Conservation (phyloP, 2,113 vertebrate genomes). For the Columba livia region DNA sequence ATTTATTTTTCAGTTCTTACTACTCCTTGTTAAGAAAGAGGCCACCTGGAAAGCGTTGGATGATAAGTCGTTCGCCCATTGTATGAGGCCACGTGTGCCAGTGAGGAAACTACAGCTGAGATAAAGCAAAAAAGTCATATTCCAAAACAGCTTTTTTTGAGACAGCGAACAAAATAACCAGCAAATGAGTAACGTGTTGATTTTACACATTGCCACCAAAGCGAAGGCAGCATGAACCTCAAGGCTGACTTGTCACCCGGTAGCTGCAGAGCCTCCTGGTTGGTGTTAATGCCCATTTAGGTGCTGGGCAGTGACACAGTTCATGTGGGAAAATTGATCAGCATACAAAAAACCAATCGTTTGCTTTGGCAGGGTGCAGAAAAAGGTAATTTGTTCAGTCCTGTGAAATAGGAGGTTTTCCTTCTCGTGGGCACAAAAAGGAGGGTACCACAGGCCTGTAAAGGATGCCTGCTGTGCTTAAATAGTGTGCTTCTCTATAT, state of each 20-base stretch:
- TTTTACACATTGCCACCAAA: not conserved
- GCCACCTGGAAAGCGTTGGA: not conserved
- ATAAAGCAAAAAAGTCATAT: not conserved
- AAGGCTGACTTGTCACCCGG: not conserved
- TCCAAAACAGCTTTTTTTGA: not conserved
- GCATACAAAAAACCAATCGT: not conserved
- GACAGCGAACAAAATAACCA: rapidly evolving
- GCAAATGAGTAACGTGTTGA: not conserved
- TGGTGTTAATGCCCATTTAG: not conserved
- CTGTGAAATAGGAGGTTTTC: not conserved
- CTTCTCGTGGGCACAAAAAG: not conserved
- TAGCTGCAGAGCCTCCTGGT: not conserved
- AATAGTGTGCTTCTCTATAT: not conserved
- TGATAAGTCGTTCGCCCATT: rapidly evolving
- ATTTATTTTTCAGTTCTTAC: not conserved
- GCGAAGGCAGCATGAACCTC: not conserved
- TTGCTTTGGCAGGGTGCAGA: not conserved
- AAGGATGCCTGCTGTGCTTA: not conserved
- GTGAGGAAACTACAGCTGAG: not conserved
- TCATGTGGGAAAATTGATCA: not conserved
- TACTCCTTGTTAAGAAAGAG: not conserved
- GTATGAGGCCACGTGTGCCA: not conserved
- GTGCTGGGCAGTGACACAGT: not conserved
- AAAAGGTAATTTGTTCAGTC: not conserved
- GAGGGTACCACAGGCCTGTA: not conserved